Percentiles rank a stretch among this genome's conserved stretches.
phyloP scores from a whole-genome alignment of 2,888 invertebrate species.

The Calameuta idolon region DNA sequence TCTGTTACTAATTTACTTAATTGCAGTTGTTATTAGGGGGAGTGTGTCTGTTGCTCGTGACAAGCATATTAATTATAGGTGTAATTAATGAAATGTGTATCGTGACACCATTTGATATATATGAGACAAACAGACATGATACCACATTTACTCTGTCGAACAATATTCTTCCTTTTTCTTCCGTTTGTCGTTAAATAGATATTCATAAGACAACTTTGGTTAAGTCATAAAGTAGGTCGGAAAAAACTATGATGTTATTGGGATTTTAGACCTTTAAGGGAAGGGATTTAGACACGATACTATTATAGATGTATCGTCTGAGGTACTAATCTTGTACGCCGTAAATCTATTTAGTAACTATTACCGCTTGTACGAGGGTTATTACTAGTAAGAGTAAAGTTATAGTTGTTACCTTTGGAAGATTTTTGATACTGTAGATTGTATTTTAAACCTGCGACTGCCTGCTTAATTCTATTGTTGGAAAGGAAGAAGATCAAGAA shows the following conservation, averaged over 20 bases:
- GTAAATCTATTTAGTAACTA: not conserved
- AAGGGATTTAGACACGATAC: not conserved
- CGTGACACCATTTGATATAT: not conserved
- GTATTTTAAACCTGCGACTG: not conserved
- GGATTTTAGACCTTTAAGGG: no score
- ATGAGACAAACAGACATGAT: not conserved
- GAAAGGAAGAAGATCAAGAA: not conserved
- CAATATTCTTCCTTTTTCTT: not conserved
- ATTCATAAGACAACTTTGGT: not conserved
- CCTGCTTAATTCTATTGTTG: not conserved
- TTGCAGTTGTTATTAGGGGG: not conserved
- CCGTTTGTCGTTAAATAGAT: not conserved
- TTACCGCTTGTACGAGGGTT: not conserved
- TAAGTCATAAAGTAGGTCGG: not conserved
- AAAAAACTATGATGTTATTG: not conserved
- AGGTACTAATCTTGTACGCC: not conserved
- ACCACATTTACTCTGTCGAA: not conserved
- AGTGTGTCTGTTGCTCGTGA: not conserved
- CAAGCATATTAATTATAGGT: not conserved
- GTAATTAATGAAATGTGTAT: not conserved
- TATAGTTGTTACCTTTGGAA: not conserved
- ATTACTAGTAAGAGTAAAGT: not conserved
- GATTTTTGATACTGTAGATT: not conserved
- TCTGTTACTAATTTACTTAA: not conserved
- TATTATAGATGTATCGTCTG: not conserved